Evolutionary conservation across 2,888 invertebrate genomes (phyloP), one percentile per base, ranked within the genome.

Genomic region (Trisateles emortualis): DNA sequence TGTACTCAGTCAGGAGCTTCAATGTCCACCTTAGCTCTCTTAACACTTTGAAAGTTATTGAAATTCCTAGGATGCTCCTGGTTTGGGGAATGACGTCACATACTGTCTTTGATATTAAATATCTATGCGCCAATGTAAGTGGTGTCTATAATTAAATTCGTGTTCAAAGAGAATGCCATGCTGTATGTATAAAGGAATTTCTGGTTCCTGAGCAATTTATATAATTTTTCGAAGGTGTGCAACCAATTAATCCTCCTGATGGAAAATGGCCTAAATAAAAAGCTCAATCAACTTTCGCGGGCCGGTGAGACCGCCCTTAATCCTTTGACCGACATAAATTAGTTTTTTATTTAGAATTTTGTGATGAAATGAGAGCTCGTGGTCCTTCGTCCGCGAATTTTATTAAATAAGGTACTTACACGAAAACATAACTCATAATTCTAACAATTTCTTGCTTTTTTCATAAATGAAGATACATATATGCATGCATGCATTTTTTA

Each of bases 301-400:
- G n/a, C 69, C 69, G 51, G 52, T 64, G 70, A 73, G 74, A 66
- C 66, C 63, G 16, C 48, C 53, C 47, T 36, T 47, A 68, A 76
- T 69, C 76, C 84, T 87, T 88, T 87, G 84, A 86, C 64, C 61
- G 64, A 63, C 78, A 79, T 83, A 87, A 87, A 88, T 88, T 87
- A 83, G 78, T 74, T 83, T 86, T 83, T 81, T 78, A 35, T 63
- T 65, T 61, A 63, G 55, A 65, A 64, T 68, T 59, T 59, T 61
- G 53, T 49, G 52, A 48, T 36, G 41, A 62, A 64, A 68, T 35
- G 48, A 33, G 29, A 35, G 30, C 35, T 26, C 26, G 9, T 35
- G 9, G n/a, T n/a, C n/a, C n/a, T n/a, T n/a, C n/a, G 24, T 4
- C 9, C n/a, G 4, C 1, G 30, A 9, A 29, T 33, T 6, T 4